Evolutionary conservation across 2,113 vertebrate species (phyloP), one percentile per base, ranked within the genome.

Genomic region (Casuarius casuarius): DNA sequence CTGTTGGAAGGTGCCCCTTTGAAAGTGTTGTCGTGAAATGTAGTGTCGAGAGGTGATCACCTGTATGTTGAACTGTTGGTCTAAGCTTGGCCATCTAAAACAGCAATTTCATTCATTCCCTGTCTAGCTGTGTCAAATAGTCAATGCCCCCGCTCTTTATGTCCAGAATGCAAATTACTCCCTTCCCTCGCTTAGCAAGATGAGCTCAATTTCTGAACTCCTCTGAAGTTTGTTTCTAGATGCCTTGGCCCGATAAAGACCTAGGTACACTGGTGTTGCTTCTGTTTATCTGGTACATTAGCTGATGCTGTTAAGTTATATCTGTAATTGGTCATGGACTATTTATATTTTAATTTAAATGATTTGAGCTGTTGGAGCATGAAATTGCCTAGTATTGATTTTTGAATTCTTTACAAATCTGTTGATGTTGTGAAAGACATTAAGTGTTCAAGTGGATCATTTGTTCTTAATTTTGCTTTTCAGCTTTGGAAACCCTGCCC

Each of bases 401-500:
- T 66, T 87, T 59, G 15, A 59, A 42, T 96, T 94, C 92, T 90
- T 92, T 84, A 75, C 9, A 67, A 85, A 84, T 84, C 75, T 78
- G 38, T 75, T 95, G 35, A 72, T 88, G 54, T 65, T 82, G 67
- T 90, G 74, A 89, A 52, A 62, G 78, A 71, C 52, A 12, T 46
- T 84, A 82, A 66, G 51, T 70, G 73, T 96, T 94, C 89, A 91
- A 1, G 48, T 85, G 44, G 49, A 75, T 97, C 59, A 87, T 70
- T 77, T 66, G 28, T 23, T 87, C 96, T 94, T 92, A 38, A 29
- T 78, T 96, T 97, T 97, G 23, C 75, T 92, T 98, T 98, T 92
- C 97, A 99, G 99, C 98, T 99, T 99, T 96, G 99, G 99, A 89
- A 99, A 99, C 75, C 98, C 99, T 26, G 98, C 98, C 40, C 94